phyloP scores from a whole-genome alignment of 92 coral and sea anemone genomes.

The Nematostella vectensis region DNA sequence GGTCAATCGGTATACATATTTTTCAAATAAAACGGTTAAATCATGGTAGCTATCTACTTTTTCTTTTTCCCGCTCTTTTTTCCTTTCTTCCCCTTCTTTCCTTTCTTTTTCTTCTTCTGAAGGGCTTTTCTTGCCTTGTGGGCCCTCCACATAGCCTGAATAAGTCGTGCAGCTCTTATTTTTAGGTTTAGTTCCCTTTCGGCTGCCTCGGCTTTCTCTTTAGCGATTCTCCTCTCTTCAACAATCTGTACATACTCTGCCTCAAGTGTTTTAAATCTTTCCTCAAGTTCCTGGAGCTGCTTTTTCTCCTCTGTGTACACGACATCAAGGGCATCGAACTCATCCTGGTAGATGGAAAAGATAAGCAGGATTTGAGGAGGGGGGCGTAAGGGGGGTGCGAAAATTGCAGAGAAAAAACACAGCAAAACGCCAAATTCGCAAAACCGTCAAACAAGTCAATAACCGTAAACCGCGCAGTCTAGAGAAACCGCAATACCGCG shows the following conservation, averaged over 20 bases:
- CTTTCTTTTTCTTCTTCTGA: constrained; percentile 77
- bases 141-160: constrained; percentile 94
- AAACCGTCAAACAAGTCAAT: too few relatives aligned
- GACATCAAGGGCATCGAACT: constrained; percentile 85
- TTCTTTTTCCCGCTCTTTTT: constrained; percentile 59
- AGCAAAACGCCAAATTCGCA: background rate
- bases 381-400: background rate
- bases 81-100: constrained; percentile 64
- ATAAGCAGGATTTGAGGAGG: background rate
- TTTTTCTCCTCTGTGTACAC: constrained; percentile 91
- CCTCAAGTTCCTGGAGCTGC: constrained; percentile 90
- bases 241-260: constrained; percentile 73
- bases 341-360: constrained; percentile 44
- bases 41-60: constrained; percentile 12
- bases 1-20: too few relatives aligned
- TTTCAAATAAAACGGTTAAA: too few relatives aligned
- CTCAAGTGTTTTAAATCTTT: constrained; percentile 84
- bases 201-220: constrained; percentile 93
- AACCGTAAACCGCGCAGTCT: too few relatives aligned
- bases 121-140: constrained; percentile 85
- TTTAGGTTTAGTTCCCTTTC: constrained; percentile 77
- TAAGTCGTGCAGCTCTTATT: constrained; percentile 85
- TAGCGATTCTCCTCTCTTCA: constrained; percentile 83
- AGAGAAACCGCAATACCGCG: too few relatives aligned
- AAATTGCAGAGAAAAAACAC: background rate